A percentile compares a stretch with the other conserved stretches of the same genome.
phyloP scores from a whole-genome alignment of 2,797 vertebrate genomes.

The Champsocephalus gunnari region DNA sequence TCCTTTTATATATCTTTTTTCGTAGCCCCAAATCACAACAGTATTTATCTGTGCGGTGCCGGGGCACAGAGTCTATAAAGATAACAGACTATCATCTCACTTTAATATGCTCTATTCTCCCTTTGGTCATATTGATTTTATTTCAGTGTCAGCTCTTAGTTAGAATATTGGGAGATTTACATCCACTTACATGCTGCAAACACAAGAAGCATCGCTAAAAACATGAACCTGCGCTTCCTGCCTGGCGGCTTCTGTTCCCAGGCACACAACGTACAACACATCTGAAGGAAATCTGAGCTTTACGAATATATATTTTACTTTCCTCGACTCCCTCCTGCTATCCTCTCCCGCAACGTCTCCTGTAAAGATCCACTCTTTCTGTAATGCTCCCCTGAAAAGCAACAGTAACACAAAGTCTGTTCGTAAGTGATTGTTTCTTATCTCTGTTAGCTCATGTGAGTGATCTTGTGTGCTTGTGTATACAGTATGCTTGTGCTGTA shows the following conservation, averaged over 20 bases:
- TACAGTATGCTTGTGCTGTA: conserved; percentile 39
- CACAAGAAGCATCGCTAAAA: conserved; percentile 58
- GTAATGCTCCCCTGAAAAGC: conserved; percentile 39
- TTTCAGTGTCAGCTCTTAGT: conserved; percentile 46
- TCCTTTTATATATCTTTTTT: not conserved
- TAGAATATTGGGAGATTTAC: conserved; percentile 49
- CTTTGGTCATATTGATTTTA: conserved; percentile 66
- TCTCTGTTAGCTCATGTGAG: conserved; percentile 33
- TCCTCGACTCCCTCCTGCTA: conserved; percentile 1
- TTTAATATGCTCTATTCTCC: conserved; percentile 54
- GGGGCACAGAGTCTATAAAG: conserved; percentile 24
- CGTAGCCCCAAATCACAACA: not conserved
- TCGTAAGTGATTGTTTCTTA: conserved; percentile 41
- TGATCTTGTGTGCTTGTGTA: conserved; percentile 21
- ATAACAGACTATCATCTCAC: conserved; percentile 50
- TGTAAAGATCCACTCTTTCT: conserved; percentile 45
- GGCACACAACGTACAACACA: conserved; percentile 52
- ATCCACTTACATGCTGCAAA: conserved; percentile 51
- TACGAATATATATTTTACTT: conserved; percentile 33
- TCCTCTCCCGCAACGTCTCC: conserved; percentile 22
- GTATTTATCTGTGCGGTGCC: not conserved
- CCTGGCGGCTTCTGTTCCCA: conserved; percentile 49
- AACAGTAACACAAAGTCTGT: conserved; percentile 32
- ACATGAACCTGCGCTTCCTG: conserved; percentile 51
- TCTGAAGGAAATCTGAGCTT: conserved; percentile 33